Base-by-base conservation (phyloP, 1,140 invertebrate species). In the Drosophila erecta region DNA sequence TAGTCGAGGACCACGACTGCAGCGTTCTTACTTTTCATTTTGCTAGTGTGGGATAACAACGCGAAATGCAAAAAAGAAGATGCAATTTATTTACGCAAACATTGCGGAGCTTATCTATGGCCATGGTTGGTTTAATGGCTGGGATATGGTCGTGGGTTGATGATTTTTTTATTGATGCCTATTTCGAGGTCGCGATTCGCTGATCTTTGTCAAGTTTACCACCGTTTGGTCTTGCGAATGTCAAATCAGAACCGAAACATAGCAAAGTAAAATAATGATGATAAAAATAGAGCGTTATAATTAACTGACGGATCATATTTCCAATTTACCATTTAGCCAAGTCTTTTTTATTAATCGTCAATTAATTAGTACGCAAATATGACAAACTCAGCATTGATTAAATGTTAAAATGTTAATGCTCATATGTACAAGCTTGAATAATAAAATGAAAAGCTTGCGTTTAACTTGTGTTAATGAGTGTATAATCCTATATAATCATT, bases 11-110 rank as follows among this genome's bases (percentile, higher is more conserved):
- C 8, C 30, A 0, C 30, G 30, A 30, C 30, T 10, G 3, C 7
- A 10, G 27, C 8, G 27, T 8, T 30, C 30, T 30, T 30, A 0
- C 30, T 30, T 10, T 30, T 30, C 8, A 30, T 30, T 30, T 30
- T 10, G 30, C 11, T n/a, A 59, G 41, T 50, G 44, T 38, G 17
- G 54, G 15, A 41, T 27, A 56, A 56, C 43, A 33, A 49, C 44
- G 17, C 3, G 10, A 44, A 30, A 30, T 3, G 15, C 3, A 44
- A 11, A 43, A 41, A 55, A 54, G 54, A 54, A 50, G 27, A 57
- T 58, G 40, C 33, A 74, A 76, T 76, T 76, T 76, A 76, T 76
- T 76, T 76, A 76, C 73, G 73, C 74, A 76, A 76, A 76, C 74
- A 76, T 76, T 76, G 72, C 60, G 53, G 12, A 53, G 74, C 73